Conservation (phyloP, 2,888 invertebrate species). For the Oxycera nigricornis region DNA sequence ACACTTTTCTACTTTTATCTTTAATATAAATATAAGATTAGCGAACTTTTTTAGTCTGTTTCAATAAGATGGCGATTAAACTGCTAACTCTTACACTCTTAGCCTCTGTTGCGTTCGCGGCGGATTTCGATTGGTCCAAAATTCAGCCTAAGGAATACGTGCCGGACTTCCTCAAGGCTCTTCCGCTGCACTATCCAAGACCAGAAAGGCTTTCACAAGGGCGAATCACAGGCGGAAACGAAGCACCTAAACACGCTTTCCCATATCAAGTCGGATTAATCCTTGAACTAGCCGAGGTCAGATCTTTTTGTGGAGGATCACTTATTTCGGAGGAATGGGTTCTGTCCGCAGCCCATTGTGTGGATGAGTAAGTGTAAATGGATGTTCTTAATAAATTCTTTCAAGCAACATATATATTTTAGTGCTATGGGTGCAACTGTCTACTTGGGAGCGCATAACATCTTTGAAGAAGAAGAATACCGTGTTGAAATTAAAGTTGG, state of each 20-base stretch:
- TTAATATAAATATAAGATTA: no score
- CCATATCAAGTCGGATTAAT: conserved; percentile 56
- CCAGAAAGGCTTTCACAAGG: no score
- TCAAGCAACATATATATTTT: no score
- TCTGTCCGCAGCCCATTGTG: conserved; percentile 57
- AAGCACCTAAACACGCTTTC: conserved; percentile 48
- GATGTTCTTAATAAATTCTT: no score
- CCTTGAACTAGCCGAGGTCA: conserved; percentile 47
- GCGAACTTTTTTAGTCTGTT: no score
- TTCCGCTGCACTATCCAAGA: background rate
- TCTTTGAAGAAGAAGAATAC: conserved; percentile 55
- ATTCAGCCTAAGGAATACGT: background rate
- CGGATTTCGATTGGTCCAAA: background rate
- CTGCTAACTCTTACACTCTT: background rate
- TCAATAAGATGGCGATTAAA: no score
- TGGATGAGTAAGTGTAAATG: conserved; percentile 50
- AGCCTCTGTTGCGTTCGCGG: background rate
- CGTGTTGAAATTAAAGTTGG: conserved; percentile 60
- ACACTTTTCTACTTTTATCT: no score
- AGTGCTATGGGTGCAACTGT: conserved; percentile 48
- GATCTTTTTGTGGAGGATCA: conserved; percentile 58
- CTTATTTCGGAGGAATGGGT: conserved; percentile 55
- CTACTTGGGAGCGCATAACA: conserved; percentile 60
- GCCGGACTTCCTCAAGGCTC: background rate
- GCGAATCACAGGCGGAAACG: conserved; percentile 46